These are phyloP conservation scores for Orientallactaga sibirica DNA, from an alignment of 2,797 vertebrate genomes.

Conservation along the genomic window DNA sequence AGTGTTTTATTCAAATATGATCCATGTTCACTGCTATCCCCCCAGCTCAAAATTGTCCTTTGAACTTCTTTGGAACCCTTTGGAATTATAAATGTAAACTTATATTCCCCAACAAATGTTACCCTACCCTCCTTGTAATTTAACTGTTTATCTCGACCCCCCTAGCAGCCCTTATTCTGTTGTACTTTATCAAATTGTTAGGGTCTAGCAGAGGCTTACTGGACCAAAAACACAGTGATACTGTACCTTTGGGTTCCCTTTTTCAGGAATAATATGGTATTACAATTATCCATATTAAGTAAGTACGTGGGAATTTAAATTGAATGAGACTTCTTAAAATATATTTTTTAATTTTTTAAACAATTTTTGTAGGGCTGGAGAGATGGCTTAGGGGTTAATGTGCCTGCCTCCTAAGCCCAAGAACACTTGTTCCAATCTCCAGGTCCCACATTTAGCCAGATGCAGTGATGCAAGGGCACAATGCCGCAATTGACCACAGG, in stretches of 20 bases:
- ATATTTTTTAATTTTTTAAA: too few species aligned
- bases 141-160: background rate
- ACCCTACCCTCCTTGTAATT: background rate
- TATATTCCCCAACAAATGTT: background rate
- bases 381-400: too few species aligned
- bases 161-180: background rate
- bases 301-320: background rate
- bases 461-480: too few species aligned
- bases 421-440: too few species aligned
- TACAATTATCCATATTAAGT: background rate
- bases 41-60: background rate
- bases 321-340: background rate
- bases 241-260: background rate
- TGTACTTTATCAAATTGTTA: background rate
- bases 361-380: too few species aligned
- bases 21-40: background rate
- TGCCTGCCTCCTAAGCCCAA: too few species aligned
- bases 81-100: background rate
- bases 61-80: background rate
- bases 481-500: too few species aligned
- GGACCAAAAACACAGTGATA: background rate
- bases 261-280: background rate
- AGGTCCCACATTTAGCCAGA: too few species aligned
- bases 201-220: background rate
- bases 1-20: background rate